Percentiles rank a stretch among this genome's conserved stretches.
These are phyloP conservation scores for Reinhardtius hippoglossoides DNA, from an alignment of 2,113 vertebrate genomes.

Conservation along the genomic window DNA sequence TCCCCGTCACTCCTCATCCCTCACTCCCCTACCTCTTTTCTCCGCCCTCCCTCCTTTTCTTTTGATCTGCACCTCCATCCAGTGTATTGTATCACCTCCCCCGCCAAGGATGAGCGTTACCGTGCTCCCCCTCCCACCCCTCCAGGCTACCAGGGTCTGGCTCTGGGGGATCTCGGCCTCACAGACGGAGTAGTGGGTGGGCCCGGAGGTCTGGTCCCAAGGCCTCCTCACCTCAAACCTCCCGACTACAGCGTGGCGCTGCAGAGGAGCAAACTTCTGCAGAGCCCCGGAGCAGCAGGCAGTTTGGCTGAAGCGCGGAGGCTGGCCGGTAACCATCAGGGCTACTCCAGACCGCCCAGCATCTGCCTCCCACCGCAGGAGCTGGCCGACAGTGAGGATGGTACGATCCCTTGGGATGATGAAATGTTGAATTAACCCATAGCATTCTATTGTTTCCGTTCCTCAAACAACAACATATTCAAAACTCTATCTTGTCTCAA, in stretches of 20 bases:
- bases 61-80: conserved; percentile 78
- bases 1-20: background rate
- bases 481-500: background rate
- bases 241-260: conserved; percentile 98
- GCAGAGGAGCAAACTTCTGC: conserved; percentile 95
- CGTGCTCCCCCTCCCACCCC: conserved; percentile 96
- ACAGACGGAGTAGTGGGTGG: conserved; percentile 80
- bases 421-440: background rate
- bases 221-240: conserved; percentile 90
- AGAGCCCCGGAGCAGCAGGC: conserved; percentile 81
- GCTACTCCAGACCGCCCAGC: conserved; percentile 73
- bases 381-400: conserved; percentile 91
- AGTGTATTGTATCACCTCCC: conserved; percentile 98
- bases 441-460: too few species aligned
- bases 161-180: conserved; percentile 88
- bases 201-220: conserved; percentile 61
- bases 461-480: background rate
- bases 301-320: conserved; percentile 84
- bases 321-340: conserved; percentile 67
- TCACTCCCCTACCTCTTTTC: conserved; percentile 70
- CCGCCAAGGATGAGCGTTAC: conserved; percentile 95
- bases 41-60: conserved; percentile 51
- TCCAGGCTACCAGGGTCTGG: conserved; percentile 96
- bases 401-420: conserved; percentile 77
- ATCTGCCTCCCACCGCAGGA: conserved; percentile 67